Evolutionary conservation across 92 coral and sea anemone genomes (phyloP).

Genomic region (Paramuricea clavata): DNA sequence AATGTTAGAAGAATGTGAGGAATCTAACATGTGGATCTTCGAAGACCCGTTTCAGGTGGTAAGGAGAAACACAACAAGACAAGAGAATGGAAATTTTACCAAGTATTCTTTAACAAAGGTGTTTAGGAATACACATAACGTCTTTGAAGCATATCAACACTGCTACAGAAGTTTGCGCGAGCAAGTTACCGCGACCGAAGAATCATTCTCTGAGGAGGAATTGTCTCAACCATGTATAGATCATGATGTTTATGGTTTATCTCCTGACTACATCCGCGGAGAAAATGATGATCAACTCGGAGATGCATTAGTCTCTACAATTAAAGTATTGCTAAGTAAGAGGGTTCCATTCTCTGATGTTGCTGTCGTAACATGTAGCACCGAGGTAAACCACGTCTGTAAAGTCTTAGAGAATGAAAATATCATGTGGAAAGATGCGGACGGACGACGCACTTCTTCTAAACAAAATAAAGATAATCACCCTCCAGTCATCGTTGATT

Average conservation of each 20-base stretch:
- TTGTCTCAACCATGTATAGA: neutral
- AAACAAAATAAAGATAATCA: neutral
- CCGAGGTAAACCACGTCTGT: neutral
- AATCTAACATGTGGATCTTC: conserved; percentile 15
- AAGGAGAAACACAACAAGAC: neutral
- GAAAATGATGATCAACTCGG: neutral
- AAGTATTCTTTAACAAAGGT: neutral
- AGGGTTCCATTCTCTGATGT: neutral
- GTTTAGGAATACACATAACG: conserved; percentile 11
- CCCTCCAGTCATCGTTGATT: conserved; percentile 3
- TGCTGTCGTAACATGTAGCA: neutral
- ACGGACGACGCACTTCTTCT: neutral
- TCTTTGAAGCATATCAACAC: conserved; percentile 1
- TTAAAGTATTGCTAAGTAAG: neutral
- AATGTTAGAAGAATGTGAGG: neutral
- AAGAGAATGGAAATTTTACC: neutral
- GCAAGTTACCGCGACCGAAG: neutral
- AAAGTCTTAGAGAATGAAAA: neutral
- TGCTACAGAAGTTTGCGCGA: neutral
- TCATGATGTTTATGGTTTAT: conserved; percentile 8
- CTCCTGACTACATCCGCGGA: neutral
- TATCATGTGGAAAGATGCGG: neutral
- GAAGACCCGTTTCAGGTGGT: conserved; percentile 31
- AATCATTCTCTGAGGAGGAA: neutral
- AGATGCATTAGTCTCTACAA: neutral